Evolutionary conservation across 2,113 vertebrate species (phyloP).

Genomic region (Acrocephalus arundinaceus): DNA sequence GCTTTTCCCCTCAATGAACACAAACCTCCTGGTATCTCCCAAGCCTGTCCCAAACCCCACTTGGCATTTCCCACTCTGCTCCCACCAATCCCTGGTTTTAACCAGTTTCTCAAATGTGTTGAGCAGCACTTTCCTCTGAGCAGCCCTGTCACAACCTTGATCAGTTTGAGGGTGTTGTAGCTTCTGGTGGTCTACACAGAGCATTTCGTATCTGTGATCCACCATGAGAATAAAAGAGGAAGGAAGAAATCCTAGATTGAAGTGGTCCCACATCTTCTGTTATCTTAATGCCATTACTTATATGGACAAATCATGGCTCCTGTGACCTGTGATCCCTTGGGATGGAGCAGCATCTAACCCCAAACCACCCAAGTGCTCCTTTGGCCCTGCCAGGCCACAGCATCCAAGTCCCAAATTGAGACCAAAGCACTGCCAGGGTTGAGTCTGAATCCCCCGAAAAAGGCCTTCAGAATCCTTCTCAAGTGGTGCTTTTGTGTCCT

Average conservation of each 20-base stretch:
- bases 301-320: not conserved
- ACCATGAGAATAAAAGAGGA: not conserved
- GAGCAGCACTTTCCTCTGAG: not conserved
- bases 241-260: not conserved
- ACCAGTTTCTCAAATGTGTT: not conserved
- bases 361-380: not conserved
- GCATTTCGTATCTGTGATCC: not conserved
- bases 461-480: not conserved
- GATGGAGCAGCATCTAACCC: not conserved
- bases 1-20: not conserved
- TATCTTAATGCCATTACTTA: not conserved
- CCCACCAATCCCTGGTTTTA: not conserved
- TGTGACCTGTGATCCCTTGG: rapidly evolving
- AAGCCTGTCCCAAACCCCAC: not conserved
- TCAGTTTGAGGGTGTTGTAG: not conserved
- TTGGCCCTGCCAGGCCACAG: not conserved
- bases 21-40: not conserved
- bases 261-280: not conserved
- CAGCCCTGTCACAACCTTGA: not conserved
- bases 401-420: not conserved
- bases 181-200: not conserved
- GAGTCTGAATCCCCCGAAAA: not conserved
- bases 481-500: not conserved
- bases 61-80: not conserved
- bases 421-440: not conserved